A percentile compares a stretch with the other conserved stretches of the same genome.
These are phyloP conservation scores for Gobiocypris rarus DNA, from an alignment of 2,113 vertebrate genomes.

Conservation along the genomic window DNA sequence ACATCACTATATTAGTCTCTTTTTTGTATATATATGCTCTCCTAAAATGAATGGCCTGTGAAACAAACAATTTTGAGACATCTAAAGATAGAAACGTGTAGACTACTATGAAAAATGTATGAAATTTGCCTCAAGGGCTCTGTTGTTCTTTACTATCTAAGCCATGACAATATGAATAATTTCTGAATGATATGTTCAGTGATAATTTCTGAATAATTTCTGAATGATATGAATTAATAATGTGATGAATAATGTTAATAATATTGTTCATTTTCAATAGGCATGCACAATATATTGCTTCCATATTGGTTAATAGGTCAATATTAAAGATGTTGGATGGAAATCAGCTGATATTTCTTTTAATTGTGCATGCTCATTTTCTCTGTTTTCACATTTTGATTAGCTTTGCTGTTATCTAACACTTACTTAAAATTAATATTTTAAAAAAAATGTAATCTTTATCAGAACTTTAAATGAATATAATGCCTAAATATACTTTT, in stretches of 20 bases:
- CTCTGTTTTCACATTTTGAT: background rate
- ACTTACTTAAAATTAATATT: background rate
- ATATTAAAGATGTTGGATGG: background rate
- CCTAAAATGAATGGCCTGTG: background rate
- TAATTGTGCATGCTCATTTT: background rate
- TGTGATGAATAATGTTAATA: background rate
- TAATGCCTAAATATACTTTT: too few relatives aligned
- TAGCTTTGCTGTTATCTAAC: background rate
- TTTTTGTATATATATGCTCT: background rate
- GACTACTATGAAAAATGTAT: background rate
- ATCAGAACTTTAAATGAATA: too few relatives aligned
- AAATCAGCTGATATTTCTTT: background rate
- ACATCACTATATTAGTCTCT: background rate
- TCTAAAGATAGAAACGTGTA: background rate
- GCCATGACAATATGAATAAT: constrained; percentile 9
- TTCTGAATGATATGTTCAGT: background rate
- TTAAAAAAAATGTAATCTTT: background rate
- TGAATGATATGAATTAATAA: background rate
- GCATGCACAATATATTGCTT: background rate
- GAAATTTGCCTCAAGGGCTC: background rate
- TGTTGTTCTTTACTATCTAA: background rate
- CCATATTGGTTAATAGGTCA: background rate
- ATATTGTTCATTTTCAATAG: background rate
- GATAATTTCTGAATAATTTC: constrained; percentile 10
- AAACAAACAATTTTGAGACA: background rate